Base-by-base conservation (phyloP, 2,113 vertebrate species). In the Ptyas mucosa region DNA sequence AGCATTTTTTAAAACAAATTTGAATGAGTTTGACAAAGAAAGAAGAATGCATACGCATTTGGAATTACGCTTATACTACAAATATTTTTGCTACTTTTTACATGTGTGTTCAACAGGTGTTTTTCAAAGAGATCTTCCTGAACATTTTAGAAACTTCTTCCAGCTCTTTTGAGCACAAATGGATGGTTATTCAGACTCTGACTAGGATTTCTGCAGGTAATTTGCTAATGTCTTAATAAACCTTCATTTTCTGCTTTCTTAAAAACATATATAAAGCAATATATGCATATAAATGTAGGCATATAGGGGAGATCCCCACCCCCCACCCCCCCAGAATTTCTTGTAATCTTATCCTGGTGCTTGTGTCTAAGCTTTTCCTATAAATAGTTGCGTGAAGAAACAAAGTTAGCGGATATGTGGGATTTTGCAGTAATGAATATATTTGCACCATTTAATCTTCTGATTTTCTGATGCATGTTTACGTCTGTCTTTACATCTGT, bases 151-250 rank as follows among this genome's bases (percentile, higher is more conserved):
- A 99, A 96, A 99, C 99, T 1, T 98, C 99, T 14, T 98, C 98
- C 85, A 99, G 99, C 97, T 99, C 99, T 57, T 99, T 99, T 93
- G 99, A 99, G 94, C 99, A 99, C 97, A 99, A 99, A 94, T 99
- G 99, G 99, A 99, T 99, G 99, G 99, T 99, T 87, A 99, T 99
- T 95, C 99, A 99, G 97, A 99, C 99, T 9, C 98, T 99, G 91
- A 99, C 99, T 2, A 98, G 99, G 95, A 99, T 99, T 97, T 99
- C 99, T 97, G 99, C 99, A 98, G 99, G 99, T 99, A 97, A 85
- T 93, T 55, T 24, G 93, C 85, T 3, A 91, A 85, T 43, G 64
- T 89, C 58, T 8, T 85, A 85, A 58, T 92, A 9, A 15, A 29
- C 18, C 87, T 24, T 34, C 8, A 29, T 46, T 92, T 94, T 94